Evolutionary conservation across 2,888 invertebrate species (phyloP), one percentile per base, ranked within the genome.

Genomic region (Eustalomyia histrio): DNA sequence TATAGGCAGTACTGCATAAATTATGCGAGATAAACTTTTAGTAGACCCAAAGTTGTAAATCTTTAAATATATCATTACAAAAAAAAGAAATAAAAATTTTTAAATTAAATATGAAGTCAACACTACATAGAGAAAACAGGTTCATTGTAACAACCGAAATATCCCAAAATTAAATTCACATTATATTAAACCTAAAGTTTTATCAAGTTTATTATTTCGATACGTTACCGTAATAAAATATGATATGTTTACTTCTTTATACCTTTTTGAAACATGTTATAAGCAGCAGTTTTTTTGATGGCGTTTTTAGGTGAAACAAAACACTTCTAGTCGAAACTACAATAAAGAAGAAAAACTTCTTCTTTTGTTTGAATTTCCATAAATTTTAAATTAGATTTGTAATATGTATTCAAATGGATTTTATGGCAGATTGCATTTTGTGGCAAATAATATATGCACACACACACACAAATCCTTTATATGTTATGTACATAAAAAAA

Each of bases 381-480:
- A 82, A 81, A 72, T 80, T 83, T 79, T 73, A 82, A 81, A 83
- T 82, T 83, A 79, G 82, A 83, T 83, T 81, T 79, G 73, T 73
- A 69, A 79, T 79, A 79, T 67, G 61, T 72, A 78, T 79, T 79
- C 82, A 79, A 73, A 79, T 79, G 73, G 76, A 76, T 79, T 78
- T 82, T 50, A 68, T 76, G 73, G 68, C 50, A 75, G 74, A 65
- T 79, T 79, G 79, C 79, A 73, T 76, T 76, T 58, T 81, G 78
- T 57, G 58, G 68, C 58, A 71, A 47, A 33, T 39, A 52, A 10
- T 5, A 24, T n/a, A 33, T 57, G 10, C 16, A 8, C 1, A 33
- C 24, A n/a, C n/a, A n/a, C n/a, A 35, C 7, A 35, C 9, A 10
- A 35, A 29, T n/a, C 14, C n/a, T 14, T 9, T n/a, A n/a, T n/a